Conservation (phyloP, 2,113 vertebrate genomes). For the Eidolon helvum region DNA sequence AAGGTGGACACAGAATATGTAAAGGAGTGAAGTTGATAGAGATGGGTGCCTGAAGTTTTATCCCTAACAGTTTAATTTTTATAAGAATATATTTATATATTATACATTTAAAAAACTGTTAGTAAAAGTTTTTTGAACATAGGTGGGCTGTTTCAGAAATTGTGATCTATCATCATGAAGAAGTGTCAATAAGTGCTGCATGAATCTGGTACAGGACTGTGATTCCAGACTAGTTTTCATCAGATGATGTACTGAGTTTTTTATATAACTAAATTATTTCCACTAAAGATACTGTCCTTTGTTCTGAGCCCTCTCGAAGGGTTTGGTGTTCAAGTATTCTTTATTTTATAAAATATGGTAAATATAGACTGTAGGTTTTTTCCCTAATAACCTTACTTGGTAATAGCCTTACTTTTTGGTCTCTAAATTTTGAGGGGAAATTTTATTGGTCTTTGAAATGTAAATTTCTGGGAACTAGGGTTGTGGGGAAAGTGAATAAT, state of each 20-base stretch:
- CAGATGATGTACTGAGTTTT: background rate
- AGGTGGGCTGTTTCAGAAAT: background rate
- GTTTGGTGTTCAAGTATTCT: background rate
- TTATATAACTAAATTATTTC: background rate
- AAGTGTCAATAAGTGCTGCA: background rate
- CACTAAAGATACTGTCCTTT: background rate
- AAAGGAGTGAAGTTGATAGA: background rate
- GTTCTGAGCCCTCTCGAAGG: background rate
- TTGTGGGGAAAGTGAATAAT: constrained; percentile 60
- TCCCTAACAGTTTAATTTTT: background rate
- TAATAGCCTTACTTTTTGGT: constrained; percentile 33
- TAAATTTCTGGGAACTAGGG: constrained; percentile 62
- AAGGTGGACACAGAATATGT: background rate
- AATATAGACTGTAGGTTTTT: constrained; percentile 45
- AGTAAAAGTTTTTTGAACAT: background rate
- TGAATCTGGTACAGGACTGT: background rate
- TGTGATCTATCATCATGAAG: background rate
- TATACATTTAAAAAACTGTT: background rate
- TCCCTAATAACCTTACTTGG: constrained; percentile 45
- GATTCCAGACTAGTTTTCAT: background rate
- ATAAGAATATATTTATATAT: background rate
- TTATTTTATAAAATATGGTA: background rate
- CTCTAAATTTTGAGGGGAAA: constrained; percentile 66
- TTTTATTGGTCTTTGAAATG: constrained; percentile 66
- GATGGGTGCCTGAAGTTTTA: background rate